phyloP scores from a whole-genome alignment of 2,888 invertebrate species.

The Dascillus cervinus region DNA sequence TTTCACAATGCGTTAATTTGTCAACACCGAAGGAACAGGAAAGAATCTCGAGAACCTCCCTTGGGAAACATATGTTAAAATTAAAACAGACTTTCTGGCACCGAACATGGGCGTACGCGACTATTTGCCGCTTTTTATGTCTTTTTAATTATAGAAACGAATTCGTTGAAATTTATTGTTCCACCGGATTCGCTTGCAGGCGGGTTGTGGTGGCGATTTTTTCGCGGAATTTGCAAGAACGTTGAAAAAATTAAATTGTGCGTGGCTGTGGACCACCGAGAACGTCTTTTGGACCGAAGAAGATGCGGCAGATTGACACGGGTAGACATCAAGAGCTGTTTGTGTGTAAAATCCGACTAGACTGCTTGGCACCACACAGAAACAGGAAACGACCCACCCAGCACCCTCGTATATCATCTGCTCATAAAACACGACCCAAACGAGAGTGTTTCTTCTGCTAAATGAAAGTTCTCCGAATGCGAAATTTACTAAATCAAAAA shows the following conservation, averaged over 20 bases:
- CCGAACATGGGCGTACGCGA: conserved; percentile 9
- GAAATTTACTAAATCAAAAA: conserved; percentile 7
- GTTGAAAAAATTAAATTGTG: no score
- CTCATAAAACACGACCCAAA: conserved; percentile 18
- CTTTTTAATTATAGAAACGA: no score
- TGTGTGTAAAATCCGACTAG: conserved; percentile 20
- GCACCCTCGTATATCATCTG: conserved; percentile 35
- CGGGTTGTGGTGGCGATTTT: no score
- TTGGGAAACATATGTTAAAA: conserved; percentile 16
- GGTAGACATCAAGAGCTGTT: conserved; percentile 21
- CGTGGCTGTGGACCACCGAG: conserved; percentile 14
- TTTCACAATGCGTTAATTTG: conserved; percentile 25
- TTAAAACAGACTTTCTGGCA: conserved; percentile 17
- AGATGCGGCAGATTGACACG: conserved; percentile 16
- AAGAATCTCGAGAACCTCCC: conserved; percentile 10
- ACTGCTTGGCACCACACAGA: conserved; percentile 38
- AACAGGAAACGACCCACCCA: conserved; percentile 34
- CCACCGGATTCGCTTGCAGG: no score
- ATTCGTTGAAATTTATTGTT: no score
- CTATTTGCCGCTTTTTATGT: neutral
- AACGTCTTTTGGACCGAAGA: conserved; percentile 12
- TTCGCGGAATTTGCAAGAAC: no score
- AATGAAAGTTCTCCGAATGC: neutral
- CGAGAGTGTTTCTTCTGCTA: no score
- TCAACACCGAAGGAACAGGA: conserved; percentile 16